phyloP scores from a whole-genome alignment of 2,113 vertebrate genomes.

The Microtus oregoni region DNA sequence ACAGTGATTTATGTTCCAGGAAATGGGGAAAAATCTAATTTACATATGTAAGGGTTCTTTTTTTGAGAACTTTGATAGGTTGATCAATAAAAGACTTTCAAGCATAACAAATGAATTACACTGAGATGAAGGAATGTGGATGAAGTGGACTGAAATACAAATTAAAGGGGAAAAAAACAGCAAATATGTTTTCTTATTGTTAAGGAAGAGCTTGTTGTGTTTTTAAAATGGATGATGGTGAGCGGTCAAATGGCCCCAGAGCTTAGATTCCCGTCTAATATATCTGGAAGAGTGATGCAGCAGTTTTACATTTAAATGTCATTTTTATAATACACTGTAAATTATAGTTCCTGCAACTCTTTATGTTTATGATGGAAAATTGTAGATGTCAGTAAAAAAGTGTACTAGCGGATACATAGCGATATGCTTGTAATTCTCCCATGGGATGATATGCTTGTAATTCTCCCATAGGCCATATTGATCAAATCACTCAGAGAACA shows the following conservation, averaged over 20 bases:
- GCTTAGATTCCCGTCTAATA: conserved; percentile 54
- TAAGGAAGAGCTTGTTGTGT: conserved; percentile 36
- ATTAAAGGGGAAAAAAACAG: neutral
- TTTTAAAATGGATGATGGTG: conserved; percentile 51
- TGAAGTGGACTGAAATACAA: conserved; percentile 48
- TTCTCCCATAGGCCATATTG: neutral
- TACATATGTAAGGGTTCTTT: conserved; percentile 54
- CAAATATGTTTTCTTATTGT: conserved; percentile 26
- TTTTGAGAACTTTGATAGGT: conserved; percentile 32
- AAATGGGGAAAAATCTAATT: conserved; percentile 58
- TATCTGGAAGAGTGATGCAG: conserved; percentile 37
- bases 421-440: neutral
- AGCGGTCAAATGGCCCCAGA: conserved; percentile 17
- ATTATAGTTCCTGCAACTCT: conserved; percentile 46
- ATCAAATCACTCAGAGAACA: neutral
- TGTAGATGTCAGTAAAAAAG: conserved; percentile 4
- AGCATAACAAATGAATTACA: conserved; percentile 35
- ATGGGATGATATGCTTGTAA: neutral
- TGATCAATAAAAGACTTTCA: conserved; percentile 67
- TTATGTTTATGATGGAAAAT: conserved; percentile 67
- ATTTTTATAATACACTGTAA: conserved; percentile 46
- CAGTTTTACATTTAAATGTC: conserved; percentile 56
- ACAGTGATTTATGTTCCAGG: conserved; percentile 49
- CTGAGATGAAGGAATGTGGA: conserved; percentile 47
- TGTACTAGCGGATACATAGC: neutral